Percentiles rank a stretch among this genome's conserved stretches.
These are phyloP conservation scores for Erpetoichthys calabaricus DNA, from an alignment of 2,797 vertebrate genomes.

Conservation along the genomic window DNA sequence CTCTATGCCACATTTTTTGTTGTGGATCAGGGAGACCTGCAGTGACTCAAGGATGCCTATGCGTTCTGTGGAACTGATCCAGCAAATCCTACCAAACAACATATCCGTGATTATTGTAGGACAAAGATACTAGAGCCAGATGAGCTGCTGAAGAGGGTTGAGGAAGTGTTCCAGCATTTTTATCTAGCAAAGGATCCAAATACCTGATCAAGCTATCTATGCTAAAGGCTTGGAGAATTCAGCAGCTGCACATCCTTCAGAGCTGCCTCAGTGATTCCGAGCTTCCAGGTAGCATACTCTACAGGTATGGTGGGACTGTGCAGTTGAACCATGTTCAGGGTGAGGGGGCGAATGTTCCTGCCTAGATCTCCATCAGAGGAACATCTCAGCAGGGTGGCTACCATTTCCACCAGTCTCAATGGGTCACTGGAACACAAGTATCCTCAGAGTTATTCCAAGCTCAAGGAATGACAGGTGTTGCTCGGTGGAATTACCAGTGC, in stretches of 20 bases:
- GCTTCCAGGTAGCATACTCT: background rate
- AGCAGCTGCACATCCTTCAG: background rate
- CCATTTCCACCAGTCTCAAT: no score
- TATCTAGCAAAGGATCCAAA: background rate
- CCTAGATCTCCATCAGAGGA: no score
- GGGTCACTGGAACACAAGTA: no score
- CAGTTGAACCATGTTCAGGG: no score
- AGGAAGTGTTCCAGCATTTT: background rate
- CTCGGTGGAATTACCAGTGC: slow-evolving; percentile 19
- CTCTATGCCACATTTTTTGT: background rate
- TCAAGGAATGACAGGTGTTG: slow-evolving; percentile 20
- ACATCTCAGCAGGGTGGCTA: no score
- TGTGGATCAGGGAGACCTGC: background rate
- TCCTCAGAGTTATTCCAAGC: slow-evolving; percentile 17
- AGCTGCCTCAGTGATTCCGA: background rate
- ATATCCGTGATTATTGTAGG: background rate
- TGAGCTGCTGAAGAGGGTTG: background rate
- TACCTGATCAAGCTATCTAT: background rate
- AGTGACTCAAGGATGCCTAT: background rate
- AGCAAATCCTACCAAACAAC: background rate
- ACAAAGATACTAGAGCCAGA: background rate
- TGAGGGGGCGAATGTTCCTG: no score
- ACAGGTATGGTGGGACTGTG: background rate
- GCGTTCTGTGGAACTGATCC: background rate
- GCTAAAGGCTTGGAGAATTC: background rate